phyloP scores from a whole-genome alignment of 2,113 vertebrate genomes.

The Daphoenositta chrysoptera region DNA sequence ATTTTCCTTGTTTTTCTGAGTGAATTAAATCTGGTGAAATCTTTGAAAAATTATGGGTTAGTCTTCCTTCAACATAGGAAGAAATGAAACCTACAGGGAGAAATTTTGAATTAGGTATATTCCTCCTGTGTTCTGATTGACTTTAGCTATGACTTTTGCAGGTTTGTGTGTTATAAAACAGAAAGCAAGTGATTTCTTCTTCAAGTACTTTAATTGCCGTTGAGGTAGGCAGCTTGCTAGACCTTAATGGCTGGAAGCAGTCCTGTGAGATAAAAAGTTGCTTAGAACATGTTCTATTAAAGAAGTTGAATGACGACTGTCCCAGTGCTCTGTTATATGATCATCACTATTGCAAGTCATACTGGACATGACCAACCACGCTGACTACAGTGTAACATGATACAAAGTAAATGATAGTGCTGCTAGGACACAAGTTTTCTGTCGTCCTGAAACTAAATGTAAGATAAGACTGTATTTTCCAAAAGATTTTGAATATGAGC shows the following conservation, averaged over 20 bases:
- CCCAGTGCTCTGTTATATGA: neutral
- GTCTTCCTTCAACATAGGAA: neutral
- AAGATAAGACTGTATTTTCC: neutral
- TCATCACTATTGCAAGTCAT: no score
- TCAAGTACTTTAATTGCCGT: neutral
- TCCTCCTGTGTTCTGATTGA: neutral
- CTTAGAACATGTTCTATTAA: neutral
- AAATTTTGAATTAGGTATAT: neutral
- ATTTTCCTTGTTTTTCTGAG: neutral
- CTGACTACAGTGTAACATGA: neutral
- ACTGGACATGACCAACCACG: neutral
- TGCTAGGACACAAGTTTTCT: neutral
- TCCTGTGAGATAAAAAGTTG: neutral
- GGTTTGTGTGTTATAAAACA: neutral
- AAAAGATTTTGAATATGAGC: neutral
- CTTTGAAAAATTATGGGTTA: neutral
- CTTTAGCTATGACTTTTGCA: neutral
- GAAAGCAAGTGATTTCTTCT: neutral
- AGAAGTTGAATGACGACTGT: neutral
- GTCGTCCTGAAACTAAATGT: neutral
- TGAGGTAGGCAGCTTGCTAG: neutral
- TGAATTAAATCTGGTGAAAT: conserved; percentile 9
- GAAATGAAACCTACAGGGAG: neutral
- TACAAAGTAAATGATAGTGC: neutral
- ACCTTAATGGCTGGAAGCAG: neutral